These are phyloP conservation scores for Anodontia alba DNA, from an alignment of 2,888 invertebrate species.

Conservation along the genomic window DNA sequence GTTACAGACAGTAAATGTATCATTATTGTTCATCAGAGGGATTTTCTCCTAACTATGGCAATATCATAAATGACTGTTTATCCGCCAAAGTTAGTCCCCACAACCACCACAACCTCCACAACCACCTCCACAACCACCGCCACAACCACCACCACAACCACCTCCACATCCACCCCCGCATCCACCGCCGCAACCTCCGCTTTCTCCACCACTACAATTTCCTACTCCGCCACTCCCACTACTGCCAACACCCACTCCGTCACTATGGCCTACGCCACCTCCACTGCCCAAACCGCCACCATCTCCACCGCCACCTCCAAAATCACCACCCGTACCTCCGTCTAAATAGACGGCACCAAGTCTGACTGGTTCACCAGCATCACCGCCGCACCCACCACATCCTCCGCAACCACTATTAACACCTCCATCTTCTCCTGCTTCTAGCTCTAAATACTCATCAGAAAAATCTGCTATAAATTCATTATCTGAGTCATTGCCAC, in stretches of 20 bases:
- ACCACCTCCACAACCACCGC: not conserved
- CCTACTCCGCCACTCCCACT: conserved; percentile 10
- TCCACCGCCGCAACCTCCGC: not conserved
- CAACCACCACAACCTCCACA: too few relatives aligned
- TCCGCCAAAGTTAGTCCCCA: too few relatives aligned
- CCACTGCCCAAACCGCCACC: not conserved
- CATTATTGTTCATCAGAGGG: too few relatives aligned
- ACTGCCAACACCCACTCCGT: not conserved
- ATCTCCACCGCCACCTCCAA: conserved; percentile 3
- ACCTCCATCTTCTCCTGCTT: not conserved
- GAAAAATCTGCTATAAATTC: conserved; percentile 19
- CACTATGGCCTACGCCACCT: not conserved
- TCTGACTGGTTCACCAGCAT: too few relatives aligned
- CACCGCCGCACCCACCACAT: conserved; percentile 15
- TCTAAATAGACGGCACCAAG: too few relatives aligned
- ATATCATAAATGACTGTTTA: too few relatives aligned
- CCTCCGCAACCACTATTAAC: too few relatives aligned
- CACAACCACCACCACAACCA: not conserved
- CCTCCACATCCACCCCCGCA: conserved; percentile 1
- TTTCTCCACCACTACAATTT: conserved; percentile 11
- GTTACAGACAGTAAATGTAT: too few relatives aligned
- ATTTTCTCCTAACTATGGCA: too few relatives aligned
- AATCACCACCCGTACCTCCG: conserved; percentile 6
- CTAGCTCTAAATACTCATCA: not conserved
- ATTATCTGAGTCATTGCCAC: conserved; percentile 10